Evolutionary conservation across 2,113 vertebrate species (phyloP).

Genomic region (Sinocyclocheilus maitianheensis): DNA sequence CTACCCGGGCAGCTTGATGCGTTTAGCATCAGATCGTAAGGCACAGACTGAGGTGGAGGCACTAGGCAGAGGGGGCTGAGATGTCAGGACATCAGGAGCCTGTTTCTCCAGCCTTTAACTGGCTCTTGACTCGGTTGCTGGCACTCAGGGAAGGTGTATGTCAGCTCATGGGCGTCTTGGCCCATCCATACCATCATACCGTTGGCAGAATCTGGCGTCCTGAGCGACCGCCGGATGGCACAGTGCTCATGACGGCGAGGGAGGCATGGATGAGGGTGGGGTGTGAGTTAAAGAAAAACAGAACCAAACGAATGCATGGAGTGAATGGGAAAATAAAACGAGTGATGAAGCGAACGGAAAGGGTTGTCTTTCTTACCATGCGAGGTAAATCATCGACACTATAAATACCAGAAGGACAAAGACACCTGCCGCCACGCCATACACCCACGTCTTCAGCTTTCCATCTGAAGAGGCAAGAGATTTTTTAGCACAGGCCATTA

Average conservation of each 20-base stretch:
- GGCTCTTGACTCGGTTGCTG: conserved; percentile 68
- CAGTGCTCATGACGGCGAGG: conserved; percentile 60
- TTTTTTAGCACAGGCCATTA: not conserved
- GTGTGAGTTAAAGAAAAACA: not conserved
- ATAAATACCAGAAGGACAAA: conserved; percentile 98
- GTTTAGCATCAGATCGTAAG: conserved; percentile 59
- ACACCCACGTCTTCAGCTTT: conserved; percentile 97
- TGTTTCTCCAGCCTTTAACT: conserved; percentile 54
- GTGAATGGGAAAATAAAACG: conserved; percentile 25
- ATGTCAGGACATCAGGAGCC: conserved; percentile 31
- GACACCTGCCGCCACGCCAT: conserved; percentile 93
- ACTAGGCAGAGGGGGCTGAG: conserved; percentile 8
- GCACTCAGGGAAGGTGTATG: conserved; percentile 76
- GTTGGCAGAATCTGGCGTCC: conserved; percentile 68
- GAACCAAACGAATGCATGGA: conserved; percentile 8
- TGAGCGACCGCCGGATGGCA: conserved; percentile 68
- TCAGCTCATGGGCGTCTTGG: conserved; percentile 70
- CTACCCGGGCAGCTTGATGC: conserved; percentile 12
- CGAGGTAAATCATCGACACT: conserved; percentile 99
- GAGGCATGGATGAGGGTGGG: conserved; percentile 27
- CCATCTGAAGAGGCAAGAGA: conserved; percentile 75
- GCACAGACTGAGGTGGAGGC: conserved; percentile 57
- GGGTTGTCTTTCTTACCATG: conserved; percentile 86
- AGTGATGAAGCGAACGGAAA: conserved; percentile 7
- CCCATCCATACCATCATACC: conserved; percentile 69